Evolutionary conservation across 2,797 vertebrate species (phyloP).

Genomic region (Cynopterus sphinx): DNA sequence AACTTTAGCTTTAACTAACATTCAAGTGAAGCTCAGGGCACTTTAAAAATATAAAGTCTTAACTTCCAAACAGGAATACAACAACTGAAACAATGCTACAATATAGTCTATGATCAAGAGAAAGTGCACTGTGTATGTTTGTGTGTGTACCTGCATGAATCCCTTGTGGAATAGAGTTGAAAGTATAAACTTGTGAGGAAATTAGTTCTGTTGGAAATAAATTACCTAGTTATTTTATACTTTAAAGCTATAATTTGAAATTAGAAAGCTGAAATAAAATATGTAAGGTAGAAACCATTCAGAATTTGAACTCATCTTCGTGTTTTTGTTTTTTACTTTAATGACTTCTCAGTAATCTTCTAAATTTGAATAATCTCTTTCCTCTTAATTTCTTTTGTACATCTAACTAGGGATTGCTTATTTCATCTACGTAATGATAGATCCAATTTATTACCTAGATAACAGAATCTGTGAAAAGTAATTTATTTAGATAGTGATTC

Average conservation of each 20-base stretch:
- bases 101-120: not conserved
- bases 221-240: not conserved
- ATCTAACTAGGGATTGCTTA: not conserved
- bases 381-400: not conserved
- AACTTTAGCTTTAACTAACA: not conserved
- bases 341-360: not conserved
- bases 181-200: not conserved
- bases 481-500: not conserved
- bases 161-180: not conserved
- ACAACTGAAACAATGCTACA: not conserved
- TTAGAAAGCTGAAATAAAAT: not conserved
- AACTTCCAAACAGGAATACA: not conserved
- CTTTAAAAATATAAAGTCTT: not conserved
- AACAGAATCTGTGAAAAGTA: not conserved
- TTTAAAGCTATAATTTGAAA: not conserved
- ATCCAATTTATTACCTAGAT: not conserved
- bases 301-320: not conserved
- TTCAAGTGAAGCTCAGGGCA: not conserved
- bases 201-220: not conserved
- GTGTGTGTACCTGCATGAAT: rapidly evolving
- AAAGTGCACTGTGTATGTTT: no score
- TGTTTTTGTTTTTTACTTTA: not conserved
- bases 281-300: not conserved
- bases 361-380: not conserved
- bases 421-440: not conserved